Evolutionary conservation across 1,140 invertebrate genomes (phyloP), one percentile per base, ranked within the genome.

Genomic region (Drosophila watanabei): DNA sequence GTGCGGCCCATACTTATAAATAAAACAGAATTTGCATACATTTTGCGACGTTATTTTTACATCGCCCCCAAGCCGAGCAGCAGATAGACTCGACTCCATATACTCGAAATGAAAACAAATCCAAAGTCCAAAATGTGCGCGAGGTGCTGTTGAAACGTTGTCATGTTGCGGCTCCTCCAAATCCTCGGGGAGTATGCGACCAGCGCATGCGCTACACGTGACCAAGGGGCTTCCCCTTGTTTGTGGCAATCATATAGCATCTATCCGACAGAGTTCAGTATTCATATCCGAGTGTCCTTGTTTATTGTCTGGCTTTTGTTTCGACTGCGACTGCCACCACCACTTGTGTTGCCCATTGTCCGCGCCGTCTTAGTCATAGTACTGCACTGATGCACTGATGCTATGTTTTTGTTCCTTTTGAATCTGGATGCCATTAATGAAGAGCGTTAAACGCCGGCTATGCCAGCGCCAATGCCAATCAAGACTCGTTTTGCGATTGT

Each of bases 51-150:
- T 78, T 79, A 45, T 62, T 57, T 79, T 79, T 79, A 70, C 75
- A 79, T 56, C 37, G 65, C 57, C 51, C 73, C 49, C 63, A 77
- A 79, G 76, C 65, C 65, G 35, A 72, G 70, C 49, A n/a, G 39
- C 39, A 43, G 43, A 39, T 57, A 28, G 58, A 18, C 24, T 51
- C 43, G 24, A 24, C 1, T 9, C 16, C 54, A 79, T 18, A 59
- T 39, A 57, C 35, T 57, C 35, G 54, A 75, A 66, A 78, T 70
- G 69, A 86, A 90, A 91, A 91, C 80, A 91, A 87, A 91, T 83
- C 78, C 84, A 91, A 91, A 91, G 87, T 91, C 88, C 87, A 91
- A 71, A 65, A 66, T 79, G 84, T 81, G 82, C 77, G 61, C 69
- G 49, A 41, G 54, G 56, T 65, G 37, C 37, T 20, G 58, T 80